These are phyloP conservation scores for Tinamus major DNA, from an alignment of 2,797 vertebrate genomes.

Conservation along the genomic window DNA sequence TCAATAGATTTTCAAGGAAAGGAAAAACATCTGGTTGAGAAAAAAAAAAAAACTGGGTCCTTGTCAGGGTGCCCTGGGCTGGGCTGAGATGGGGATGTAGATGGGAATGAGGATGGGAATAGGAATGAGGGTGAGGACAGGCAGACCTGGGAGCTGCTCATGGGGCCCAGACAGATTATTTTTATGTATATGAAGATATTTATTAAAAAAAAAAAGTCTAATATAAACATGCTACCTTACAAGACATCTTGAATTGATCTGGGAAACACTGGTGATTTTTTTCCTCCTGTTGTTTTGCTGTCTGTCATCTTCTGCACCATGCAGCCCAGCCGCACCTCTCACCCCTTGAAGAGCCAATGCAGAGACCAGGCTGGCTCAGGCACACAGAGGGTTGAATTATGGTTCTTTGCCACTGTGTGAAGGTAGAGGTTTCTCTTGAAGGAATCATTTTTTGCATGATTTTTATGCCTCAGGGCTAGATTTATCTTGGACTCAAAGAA, in stretches of 20 bases:
- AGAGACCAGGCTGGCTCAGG: neutral
- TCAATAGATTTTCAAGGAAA: neutral
- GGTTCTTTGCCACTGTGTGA: neutral
- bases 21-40: neutral
- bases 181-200: neutral
- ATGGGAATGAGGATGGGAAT: rapidly evolving
- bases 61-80: neutral
- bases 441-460: neutral
- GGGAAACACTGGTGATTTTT: neutral
- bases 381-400: neutral
- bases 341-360: neutral
- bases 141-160: neutral
- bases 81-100: rapidly evolving
- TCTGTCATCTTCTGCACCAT: neutral
- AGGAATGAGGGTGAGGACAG: rapidly evolving
- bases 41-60: neutral
- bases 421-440: neutral
- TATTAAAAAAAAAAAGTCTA: neutral
- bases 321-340: neutral
- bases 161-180: rapidly evolving
- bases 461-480: neutral
- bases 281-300: neutral
- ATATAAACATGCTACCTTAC: neutral
- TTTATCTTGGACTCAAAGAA: neutral
- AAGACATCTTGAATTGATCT: neutral